Evolutionary conservation across 1,140 invertebrate species (phyloP).

Genomic region (Dysdera silvatica): DNA sequence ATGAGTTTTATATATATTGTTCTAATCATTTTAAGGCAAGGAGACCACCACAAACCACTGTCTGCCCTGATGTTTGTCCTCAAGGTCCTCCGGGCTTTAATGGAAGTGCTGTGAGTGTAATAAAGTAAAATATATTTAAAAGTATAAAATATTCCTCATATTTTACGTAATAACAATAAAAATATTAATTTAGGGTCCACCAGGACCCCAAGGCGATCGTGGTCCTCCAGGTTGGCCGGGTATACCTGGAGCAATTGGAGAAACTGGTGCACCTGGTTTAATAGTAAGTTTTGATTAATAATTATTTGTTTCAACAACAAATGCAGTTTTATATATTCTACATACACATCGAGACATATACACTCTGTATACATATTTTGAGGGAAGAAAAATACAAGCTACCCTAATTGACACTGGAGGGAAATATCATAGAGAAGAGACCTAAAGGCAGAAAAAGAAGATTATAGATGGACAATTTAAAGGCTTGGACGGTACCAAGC

Average conservation of each 20-base stretch:
- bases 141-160: not conserved
- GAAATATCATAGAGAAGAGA: no score
- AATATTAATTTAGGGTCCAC: slow-evolving; percentile 12
- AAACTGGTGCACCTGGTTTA: slow-evolving; percentile 6
- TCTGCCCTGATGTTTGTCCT: slow-evolving; percentile 49
- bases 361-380: not conserved
- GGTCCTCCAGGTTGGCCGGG: slow-evolving; percentile 28
- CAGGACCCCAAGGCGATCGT: slow-evolving; percentile 37
- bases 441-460: no score
- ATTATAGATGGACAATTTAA: not conserved
- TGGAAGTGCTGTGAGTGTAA: slow-evolving; percentile 48
- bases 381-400: not conserved
- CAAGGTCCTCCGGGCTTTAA: slow-evolving; percentile 53
- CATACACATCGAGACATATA: no score
- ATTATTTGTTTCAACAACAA: not conserved
- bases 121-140: no score
- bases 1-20: no score
- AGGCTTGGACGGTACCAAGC: not conserved
- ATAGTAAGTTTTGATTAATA: not conserved
- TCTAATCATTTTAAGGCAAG: slow-evolving; percentile 32
- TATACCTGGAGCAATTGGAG: slow-evolving; percentile 25
- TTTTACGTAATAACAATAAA: not conserved
- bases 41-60: slow-evolving; percentile 42
- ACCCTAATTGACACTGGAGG: no score
- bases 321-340: not conserved